Conservation (phyloP, 2,888 invertebrate species). For the Drosophila mimica region DNA sequence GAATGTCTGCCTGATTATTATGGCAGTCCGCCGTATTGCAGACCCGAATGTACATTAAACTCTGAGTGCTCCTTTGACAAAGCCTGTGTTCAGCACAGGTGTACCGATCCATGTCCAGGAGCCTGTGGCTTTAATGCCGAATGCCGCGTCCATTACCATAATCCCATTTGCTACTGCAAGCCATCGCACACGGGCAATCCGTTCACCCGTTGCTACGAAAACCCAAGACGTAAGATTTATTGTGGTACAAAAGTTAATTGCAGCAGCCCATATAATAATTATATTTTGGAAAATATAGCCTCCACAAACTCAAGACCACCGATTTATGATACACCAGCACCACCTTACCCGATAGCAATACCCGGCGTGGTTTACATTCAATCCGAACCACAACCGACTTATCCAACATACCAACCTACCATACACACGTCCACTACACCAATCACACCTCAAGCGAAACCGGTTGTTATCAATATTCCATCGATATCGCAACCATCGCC, state of each 20-base stretch:
- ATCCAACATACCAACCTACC: conserved; percentile 30
- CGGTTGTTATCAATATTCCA: conserved; percentile 54
- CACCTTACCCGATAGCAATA: conserved; percentile 85
- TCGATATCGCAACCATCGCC: conserved; percentile 42
- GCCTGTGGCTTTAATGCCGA: conserved; percentile 88
- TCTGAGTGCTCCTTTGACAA: conserved; percentile 87
- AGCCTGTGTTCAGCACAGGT: conserved; percentile 89
- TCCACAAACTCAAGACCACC: conserved; percentile 82
- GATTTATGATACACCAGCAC: conserved; percentile 90
- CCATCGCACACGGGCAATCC: conserved; percentile 88
- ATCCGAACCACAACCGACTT: conserved; percentile 82
- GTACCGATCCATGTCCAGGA: conserved; percentile 89
- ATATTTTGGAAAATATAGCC: conserved; percentile 21
- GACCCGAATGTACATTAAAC: conserved; percentile 91
- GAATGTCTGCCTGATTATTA: conserved; percentile 89
- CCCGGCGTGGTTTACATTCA: conserved; percentile 87
- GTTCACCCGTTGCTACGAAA: conserved; percentile 86
- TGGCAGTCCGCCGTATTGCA: conserved; percentile 91
- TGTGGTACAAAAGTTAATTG: background rate
- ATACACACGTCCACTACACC: conserved; percentile 6
- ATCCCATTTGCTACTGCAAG: conserved; percentile 88
- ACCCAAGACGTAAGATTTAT: conserved; percentile 74
- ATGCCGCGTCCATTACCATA: conserved; percentile 89
- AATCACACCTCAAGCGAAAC: conserved; percentile 9
- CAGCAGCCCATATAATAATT: conserved; percentile 18